phyloP scores from a whole-genome alignment of 2,797 vertebrate genomes.

The Fratercula arctica region DNA sequence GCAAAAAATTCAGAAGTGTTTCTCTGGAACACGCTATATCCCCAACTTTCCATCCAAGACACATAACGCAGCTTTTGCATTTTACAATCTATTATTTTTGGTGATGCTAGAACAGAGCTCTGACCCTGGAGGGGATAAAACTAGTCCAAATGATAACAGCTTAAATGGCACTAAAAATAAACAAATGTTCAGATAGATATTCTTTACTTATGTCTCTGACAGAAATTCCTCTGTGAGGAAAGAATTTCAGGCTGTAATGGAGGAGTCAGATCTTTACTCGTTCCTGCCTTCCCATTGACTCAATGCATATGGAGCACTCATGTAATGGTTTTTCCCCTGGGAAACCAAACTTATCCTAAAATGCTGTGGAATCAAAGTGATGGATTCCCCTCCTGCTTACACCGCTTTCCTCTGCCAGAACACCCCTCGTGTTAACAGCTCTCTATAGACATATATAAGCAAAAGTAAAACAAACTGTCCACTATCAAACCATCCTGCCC shows the following conservation, averaged over 20 bases:
- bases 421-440: not conserved
- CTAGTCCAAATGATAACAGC: not conserved
- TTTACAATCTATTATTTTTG: not conserved
- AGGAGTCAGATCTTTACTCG: not conserved
- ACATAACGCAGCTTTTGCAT: not conserved
- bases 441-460: not conserved
- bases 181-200: not conserved
- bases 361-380: not conserved
- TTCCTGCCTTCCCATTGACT: not conserved
- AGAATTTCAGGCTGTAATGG: not conserved
- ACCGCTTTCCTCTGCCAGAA: not conserved
- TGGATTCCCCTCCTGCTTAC: not conserved
- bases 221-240: not conserved
- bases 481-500: not conserved
- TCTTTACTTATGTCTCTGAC: not conserved
- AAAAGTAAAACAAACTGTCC: slow-evolving; percentile 7
- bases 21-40: not conserved
- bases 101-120: not conserved
- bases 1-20: not conserved
- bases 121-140: not conserved
- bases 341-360: not conserved
- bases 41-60: not conserved
- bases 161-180: slow-evolving; percentile 13
- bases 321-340: not conserved
- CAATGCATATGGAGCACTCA: not conserved